Conservation (phyloP, 2,797 vertebrate genomes). For the Lutra lutra region DNA sequence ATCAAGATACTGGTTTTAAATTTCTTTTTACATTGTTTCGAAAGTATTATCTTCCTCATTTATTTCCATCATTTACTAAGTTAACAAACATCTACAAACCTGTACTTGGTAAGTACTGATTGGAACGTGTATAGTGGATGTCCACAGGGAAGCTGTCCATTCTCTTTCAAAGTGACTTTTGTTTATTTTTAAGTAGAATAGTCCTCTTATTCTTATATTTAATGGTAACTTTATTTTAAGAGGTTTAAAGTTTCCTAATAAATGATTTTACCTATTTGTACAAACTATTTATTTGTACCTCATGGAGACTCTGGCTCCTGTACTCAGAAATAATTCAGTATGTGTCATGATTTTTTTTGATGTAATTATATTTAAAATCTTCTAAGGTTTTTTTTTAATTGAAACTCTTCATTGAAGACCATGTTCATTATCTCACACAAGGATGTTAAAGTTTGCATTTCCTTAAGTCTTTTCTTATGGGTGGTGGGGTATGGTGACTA, state of each 20-base stretch:
- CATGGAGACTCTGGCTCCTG: neutral
- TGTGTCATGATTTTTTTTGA: neutral
- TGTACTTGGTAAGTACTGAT: slow-evolving; percentile 92
- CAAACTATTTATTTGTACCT: neutral
- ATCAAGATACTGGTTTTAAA: slow-evolving; percentile 97
- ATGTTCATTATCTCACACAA: no score
- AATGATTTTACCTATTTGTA: slow-evolving; percentile 31
- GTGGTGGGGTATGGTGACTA: neutral
- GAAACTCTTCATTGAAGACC: no score
- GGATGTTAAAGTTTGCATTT: neutral
- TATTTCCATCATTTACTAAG: slow-evolving; percentile 98
- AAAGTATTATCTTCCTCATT: slow-evolving; percentile 98
- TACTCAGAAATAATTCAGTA: slow-evolving; percentile 21
- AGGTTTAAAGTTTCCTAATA: slow-evolving; percentile 38
- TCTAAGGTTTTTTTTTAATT: neutral
- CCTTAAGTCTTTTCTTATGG: neutral
- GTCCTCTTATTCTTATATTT: neutral
- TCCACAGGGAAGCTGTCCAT: neutral
- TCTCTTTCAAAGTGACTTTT: slow-evolving; percentile 14
- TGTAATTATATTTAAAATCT: neutral
- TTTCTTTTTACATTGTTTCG: slow-evolving; percentile 98
- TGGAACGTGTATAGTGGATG: neutral
- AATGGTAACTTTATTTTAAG: slow-evolving; percentile 23
- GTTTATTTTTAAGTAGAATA: slow-evolving; percentile 10
- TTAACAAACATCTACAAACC: slow-evolving; percentile 99